These are phyloP conservation scores for Panurus biarmicus DNA, from an alignment of 2,113 vertebrate genomes.

Conservation along the genomic window DNA sequence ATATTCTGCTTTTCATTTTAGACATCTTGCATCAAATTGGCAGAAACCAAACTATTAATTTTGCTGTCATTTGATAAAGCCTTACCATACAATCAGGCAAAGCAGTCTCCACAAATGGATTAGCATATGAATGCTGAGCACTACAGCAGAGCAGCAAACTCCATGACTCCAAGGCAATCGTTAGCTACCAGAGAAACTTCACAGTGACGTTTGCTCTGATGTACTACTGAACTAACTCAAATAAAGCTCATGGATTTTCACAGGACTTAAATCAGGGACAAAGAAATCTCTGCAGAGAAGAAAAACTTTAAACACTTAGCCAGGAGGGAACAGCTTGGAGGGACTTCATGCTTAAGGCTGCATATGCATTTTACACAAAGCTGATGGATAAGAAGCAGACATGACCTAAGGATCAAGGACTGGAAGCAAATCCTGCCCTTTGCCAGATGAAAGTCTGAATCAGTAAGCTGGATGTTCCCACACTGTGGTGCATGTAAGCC, in stretches of 20 bases:
- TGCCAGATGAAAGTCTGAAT: not conserved
- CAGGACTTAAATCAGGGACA: not conserved
- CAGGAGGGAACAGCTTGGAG: not conserved
- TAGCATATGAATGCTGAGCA: not conserved
- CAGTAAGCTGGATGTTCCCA: not conserved
- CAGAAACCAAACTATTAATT: conserved; percentile 27
- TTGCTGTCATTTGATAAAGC: not conserved
- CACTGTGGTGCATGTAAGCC: not conserved
- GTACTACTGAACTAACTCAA: not conserved
- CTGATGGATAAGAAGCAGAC: not conserved
- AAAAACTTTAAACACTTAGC: not conserved
- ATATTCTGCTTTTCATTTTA: not conserved
- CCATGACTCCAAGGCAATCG: not conserved
- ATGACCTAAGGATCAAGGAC: not conserved
- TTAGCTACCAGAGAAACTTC: not conserved
- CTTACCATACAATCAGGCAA: not conserved
- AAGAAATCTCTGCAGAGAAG: not conserved
- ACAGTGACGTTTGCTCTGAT: not conserved
- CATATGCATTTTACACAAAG: not conserved
- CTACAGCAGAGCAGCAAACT: not conserved
- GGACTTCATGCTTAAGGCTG: not conserved
- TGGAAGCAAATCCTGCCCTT: not conserved
- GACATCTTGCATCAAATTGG: not conserved
- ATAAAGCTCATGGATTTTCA: not conserved
- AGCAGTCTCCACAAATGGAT: not conserved